Conservation (phyloP, 2,888 invertebrate species). For the Ornithoptera priamus region DNA sequence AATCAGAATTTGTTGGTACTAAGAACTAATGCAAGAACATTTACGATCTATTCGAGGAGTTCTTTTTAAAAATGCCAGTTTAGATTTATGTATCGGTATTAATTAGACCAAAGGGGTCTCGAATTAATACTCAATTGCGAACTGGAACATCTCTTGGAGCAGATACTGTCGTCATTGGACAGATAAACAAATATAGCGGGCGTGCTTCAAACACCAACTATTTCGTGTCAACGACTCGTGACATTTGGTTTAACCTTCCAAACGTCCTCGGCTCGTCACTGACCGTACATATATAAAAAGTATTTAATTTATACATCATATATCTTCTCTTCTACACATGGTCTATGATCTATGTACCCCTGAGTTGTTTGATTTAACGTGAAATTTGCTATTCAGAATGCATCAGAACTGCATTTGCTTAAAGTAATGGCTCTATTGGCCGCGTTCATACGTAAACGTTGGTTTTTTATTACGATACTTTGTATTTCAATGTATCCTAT, state of each 20-base stretch:
- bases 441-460: slow-evolving; percentile 23
- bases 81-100: not conserved
- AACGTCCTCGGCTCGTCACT: slow-evolving; percentile 22
- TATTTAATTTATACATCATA: slow-evolving; percentile 1
- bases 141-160: not conserved
- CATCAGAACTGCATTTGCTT: slow-evolving; percentile 14
- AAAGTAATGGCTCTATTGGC: slow-evolving; percentile 13
- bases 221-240: slow-evolving; percentile 37
- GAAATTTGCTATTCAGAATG: slow-evolving; percentile 8
- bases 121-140: not conserved
- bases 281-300: slow-evolving; percentile 5
- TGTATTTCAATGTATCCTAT: slow-evolving; percentile 11
- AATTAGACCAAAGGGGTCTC: not conserved
- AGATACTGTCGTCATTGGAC: not conserved
- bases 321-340: not conserved
- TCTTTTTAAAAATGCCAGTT: not conserved
- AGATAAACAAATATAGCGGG: slow-evolving; percentile 17
- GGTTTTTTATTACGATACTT: slow-evolving; percentile 1
- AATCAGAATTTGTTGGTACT: too few species aligned
- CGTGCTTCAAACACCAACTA: slow-evolving; percentile 17
- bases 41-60: not conserved
- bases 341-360: slow-evolving; percentile 5
- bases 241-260: slow-evolving; percentile 32
- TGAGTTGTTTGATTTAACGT: not conserved
- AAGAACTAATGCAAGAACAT: not conserved